Evolutionary conservation across 1,140 invertebrate genomes (phyloP).

Genomic region (Hylaeus anthracinus): DNA sequence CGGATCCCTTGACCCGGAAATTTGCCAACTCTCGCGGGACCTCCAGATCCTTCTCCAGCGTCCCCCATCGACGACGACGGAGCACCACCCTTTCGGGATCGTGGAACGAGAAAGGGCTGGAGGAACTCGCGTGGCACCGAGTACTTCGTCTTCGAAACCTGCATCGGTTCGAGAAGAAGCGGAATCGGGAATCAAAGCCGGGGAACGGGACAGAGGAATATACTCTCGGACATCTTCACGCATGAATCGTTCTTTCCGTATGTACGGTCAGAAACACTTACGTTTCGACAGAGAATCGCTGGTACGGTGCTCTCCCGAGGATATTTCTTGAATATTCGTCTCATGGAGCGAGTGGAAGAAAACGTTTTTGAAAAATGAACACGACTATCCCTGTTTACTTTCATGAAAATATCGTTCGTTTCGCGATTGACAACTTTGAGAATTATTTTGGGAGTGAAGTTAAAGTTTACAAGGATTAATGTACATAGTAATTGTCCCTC

Average conservation of each 20-base stretch:
- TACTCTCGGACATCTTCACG: slow-evolving; percentile 49
- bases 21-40: slow-evolving; percentile 32
- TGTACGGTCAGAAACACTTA: slow-evolving; percentile 26
- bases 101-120: background rate
- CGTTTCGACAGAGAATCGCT: slow-evolving; percentile 22
- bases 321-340: slow-evolving; percentile 30
- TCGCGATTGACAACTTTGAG: too few species aligned
- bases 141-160: slow-evolving; percentile 45
- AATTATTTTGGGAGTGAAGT: too few species aligned
- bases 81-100: slow-evolving; percentile 12
- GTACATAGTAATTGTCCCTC: too few species aligned
- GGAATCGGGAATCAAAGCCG: slow-evolving; percentile 48
- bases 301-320: background rate
- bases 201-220: slow-evolving; percentile 21
- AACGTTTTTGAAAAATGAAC: background rate
- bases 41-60: slow-evolving; percentile 44
- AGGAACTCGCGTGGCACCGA: slow-evolving; percentile 47
- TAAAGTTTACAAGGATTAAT: too few species aligned
- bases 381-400: too few species aligned
- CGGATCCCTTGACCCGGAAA: slow-evolving; percentile 61
- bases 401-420: too few species aligned
- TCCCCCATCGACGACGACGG: background rate
- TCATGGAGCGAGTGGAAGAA: background rate
- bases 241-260: slow-evolving; percentile 38
- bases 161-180: slow-evolving; percentile 37